These are phyloP conservation scores for Drosophila anomelani DNA, from an alignment of 2,888 invertebrate genomes.

Conservation along the genomic window DNA sequence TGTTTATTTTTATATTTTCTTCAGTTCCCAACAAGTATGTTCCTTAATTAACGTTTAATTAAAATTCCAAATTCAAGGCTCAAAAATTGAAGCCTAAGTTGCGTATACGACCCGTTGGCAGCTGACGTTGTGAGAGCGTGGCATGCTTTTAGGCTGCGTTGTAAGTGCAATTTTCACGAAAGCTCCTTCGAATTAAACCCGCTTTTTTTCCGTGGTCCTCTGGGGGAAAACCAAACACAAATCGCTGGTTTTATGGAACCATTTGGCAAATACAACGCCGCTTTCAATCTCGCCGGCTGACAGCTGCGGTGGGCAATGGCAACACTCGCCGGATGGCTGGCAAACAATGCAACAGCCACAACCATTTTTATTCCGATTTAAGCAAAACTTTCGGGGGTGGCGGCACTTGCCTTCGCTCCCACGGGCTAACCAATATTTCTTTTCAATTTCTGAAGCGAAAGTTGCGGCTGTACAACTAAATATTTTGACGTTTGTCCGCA, in stretches of 20 bases:
- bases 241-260: slow-evolving; percentile 38
- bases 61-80: slow-evolving; percentile 7
- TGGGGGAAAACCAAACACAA: slow-evolving; percentile 45
- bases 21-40: too few species aligned
- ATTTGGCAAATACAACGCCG: slow-evolving; percentile 39
- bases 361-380: slow-evolving; percentile 48
- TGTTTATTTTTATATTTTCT: neutral
- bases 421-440: slow-evolving; percentile 68
- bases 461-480: slow-evolving; percentile 71
- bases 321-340: slow-evolving; percentile 7
- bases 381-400: slow-evolving; percentile 34
- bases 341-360: slow-evolving; percentile 34
- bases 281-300: slow-evolving; percentile 61
- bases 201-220: neutral
- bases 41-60: neutral
- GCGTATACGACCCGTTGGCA: slow-evolving; percentile 7
- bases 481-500: slow-evolving; percentile 73
- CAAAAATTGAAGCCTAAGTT: neutral
- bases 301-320: slow-evolving; percentile 63
- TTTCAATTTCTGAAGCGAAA: slow-evolving; percentile 69
- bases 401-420: slow-evolving; percentile 29
- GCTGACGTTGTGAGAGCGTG: neutral
- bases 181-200: slow-evolving; percentile 2
- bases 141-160: slow-evolving; percentile 55
- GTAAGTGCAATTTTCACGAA: slow-evolving; percentile 1